Percentiles rank a stretch among this genome's conserved stretches.
Conservation (phyloP, 2,797 vertebrate species). For the Lutjanus campechanus region DNA sequence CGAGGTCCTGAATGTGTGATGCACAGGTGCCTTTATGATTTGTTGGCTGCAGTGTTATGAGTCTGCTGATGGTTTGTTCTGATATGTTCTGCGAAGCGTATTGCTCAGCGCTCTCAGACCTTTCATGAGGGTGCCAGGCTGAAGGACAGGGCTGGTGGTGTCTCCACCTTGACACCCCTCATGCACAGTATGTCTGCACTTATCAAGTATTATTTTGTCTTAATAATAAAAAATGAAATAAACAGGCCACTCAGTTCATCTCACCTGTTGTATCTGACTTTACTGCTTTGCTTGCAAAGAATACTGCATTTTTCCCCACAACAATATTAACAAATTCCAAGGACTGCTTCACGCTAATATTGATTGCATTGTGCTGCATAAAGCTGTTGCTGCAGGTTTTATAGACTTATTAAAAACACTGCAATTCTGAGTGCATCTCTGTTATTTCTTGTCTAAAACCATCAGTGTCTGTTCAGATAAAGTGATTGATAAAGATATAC, state of each 20-base stretch:
- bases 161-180: neutral
- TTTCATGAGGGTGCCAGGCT: neutral
- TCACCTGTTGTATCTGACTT: slow-evolving; percentile 13
- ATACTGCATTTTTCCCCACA: neutral
- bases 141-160: neutral
- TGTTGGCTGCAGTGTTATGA: neutral
- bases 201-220: neutral
- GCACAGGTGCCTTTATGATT: no score
- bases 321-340: neutral
- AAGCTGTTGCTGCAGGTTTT: neutral
- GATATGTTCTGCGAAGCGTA: neutral
- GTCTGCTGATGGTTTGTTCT: neutral
- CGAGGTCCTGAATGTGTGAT: no score
- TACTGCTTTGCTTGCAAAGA: neutral
- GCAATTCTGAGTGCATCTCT: neutral
- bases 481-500: no score
- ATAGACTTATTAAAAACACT: neutral
- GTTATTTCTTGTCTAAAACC: neutral
- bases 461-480: neutral
- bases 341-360: neutral
- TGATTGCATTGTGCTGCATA: neutral
- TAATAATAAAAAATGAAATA: neutral
- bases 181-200: neutral
- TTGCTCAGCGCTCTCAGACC: neutral
- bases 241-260: neutral